These are phyloP conservation scores for Loxodonta africana DNA, from an alignment of 2,113 vertebrate species.

Conservation along the genomic window DNA sequence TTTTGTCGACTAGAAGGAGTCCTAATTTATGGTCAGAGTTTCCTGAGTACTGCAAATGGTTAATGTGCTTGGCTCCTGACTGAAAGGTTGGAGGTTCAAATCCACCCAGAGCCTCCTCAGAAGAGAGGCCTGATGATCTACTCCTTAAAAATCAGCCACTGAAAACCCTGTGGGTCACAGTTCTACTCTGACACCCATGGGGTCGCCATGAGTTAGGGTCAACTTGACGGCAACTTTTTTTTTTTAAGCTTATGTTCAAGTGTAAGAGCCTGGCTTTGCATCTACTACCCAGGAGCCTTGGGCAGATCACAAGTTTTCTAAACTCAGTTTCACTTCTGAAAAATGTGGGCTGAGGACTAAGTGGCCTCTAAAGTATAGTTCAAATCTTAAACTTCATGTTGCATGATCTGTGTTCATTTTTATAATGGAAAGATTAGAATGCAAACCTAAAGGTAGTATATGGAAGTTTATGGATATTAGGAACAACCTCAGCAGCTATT, in stretches of 20 bases:
- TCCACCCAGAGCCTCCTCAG: no score
- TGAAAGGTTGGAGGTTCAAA: no score
- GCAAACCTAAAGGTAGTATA: background rate
- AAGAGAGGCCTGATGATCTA: no score
- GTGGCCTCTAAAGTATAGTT: background rate
- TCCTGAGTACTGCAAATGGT: no score
- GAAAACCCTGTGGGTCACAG: no score
- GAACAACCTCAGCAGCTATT: background rate
- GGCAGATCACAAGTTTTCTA: background rate
- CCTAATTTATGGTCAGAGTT: background rate
- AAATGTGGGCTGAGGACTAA: background rate
- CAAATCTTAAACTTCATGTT: slow-evolving; percentile 13
- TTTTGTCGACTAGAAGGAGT: background rate
- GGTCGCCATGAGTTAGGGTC: no score
- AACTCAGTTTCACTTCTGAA: slow-evolving; percentile 10
- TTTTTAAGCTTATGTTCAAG: background rate
- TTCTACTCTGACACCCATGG: no score
- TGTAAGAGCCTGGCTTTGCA: background rate
- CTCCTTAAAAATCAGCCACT: no score
- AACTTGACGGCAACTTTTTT: no score
- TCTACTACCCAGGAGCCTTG: background rate
- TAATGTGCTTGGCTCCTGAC: no score
- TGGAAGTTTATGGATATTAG: background rate
- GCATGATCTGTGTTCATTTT: background rate
- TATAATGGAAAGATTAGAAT: background rate